Percentiles rank a stretch among this genome's conserved stretches.
phyloP scores from a whole-genome alignment of 2,113 vertebrate species.

The Erythrolamprus reginae region DNA sequence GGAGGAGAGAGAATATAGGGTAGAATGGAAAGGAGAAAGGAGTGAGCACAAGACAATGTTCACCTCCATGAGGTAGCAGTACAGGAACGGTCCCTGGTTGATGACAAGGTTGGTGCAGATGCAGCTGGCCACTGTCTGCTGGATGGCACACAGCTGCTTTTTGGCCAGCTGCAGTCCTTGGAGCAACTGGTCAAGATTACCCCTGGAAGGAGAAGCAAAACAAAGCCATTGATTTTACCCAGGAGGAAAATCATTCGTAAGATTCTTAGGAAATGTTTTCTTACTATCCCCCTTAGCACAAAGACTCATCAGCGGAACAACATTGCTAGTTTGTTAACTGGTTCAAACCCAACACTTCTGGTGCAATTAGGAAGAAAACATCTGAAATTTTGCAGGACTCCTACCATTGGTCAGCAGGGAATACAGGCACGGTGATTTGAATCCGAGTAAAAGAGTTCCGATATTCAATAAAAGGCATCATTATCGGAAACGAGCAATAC shows the following conservation, averaged over 20 bases:
- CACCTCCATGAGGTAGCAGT: slow-evolving; percentile 95
- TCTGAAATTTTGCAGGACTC: background rate
- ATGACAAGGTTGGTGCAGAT: slow-evolving; percentile 94
- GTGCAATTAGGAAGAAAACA: background rate
- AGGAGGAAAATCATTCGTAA: background rate
- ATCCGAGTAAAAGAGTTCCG: background rate
- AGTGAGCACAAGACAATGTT: background rate
- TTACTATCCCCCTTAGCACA: background rate
- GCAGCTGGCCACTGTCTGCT: slow-evolving; percentile 94
- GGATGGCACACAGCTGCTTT: slow-evolving; percentile 85
- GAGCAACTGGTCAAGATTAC: slow-evolving; percentile 85
- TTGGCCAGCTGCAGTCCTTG: slow-evolving; percentile 88
- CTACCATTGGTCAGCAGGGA: too few species aligned
- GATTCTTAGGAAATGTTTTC: background rate
- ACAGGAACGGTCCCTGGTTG: slow-evolving; percentile 96
- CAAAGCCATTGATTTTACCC: background rate
- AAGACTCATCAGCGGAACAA: background rate
- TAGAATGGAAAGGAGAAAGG: background rate
- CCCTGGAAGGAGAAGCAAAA: slow-evolving; percentile 62
- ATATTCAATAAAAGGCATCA: background rate
- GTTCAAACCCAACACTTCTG: background rate
- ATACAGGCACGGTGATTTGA: background rate
- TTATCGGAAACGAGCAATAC: background rate
- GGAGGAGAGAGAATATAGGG: too few species aligned
- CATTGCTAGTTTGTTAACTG: background rate